Evolutionary conservation across 2,113 vertebrate species (phyloP).

Genomic region (Semnornis frantzii): DNA sequence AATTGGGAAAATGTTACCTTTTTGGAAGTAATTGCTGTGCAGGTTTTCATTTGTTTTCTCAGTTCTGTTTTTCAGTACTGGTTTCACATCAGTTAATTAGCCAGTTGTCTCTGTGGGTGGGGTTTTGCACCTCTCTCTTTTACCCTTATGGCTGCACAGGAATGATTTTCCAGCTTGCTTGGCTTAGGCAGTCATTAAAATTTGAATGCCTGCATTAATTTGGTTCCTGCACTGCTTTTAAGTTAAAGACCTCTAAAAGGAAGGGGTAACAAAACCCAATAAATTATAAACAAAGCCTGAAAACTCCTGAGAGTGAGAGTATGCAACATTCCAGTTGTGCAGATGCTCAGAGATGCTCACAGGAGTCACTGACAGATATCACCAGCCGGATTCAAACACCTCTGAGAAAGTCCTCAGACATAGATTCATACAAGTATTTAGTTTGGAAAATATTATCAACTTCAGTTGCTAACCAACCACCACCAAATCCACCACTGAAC

Average conservation of each 20-base stretch:
- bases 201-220: slow-evolving; percentile 42
- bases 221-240: not conserved
- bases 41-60: slow-evolving; percentile 53
- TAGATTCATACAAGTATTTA: too few relatives aligned
- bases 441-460: too few relatives aligned
- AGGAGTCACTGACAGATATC: not conserved
- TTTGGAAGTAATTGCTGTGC: slow-evolving; percentile 60
- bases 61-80: not conserved
- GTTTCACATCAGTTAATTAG: slow-evolving; percentile 68
- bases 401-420: not conserved
- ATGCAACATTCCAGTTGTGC: not conserved
- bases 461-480: too few relatives aligned
- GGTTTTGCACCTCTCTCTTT: slow-evolving; percentile 31
- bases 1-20: slow-evolving; percentile 69
- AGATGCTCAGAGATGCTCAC: not conserved
- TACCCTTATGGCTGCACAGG: slow-evolving; percentile 23
- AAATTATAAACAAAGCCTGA: slow-evolving; percentile 1
- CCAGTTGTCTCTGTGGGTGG: slow-evolving; percentile 41
- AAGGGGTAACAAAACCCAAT: not conserved
- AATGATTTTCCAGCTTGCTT: slow-evolving; percentile 53
- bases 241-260: slow-evolving; percentile 10
- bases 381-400: not conserved
- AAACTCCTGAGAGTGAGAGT: not conserved
- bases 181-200: slow-evolving; percentile 51
- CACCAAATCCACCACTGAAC: too few relatives aligned